A percentile compares a stretch with the other conserved stretches of the same genome.
Evolutionary conservation across 2,888 invertebrate species (phyloP).

Genomic region (Pedicia rivosa): DNA sequence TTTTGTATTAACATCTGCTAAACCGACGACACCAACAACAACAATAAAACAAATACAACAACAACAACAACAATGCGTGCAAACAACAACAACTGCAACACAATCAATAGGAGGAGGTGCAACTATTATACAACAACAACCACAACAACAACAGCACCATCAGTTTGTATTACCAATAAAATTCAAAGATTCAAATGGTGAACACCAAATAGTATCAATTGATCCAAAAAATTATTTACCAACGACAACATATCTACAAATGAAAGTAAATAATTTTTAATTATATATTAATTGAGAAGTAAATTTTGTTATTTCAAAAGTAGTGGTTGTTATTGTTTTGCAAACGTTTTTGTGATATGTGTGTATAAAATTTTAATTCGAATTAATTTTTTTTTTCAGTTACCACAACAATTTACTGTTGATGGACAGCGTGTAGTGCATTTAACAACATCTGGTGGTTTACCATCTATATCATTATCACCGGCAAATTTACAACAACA

Average conservation of each 20-base stretch:
- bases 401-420: slow-evolving; percentile 28
- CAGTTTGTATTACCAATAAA: slow-evolving; percentile 1
- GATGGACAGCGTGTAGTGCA: slow-evolving; percentile 31
- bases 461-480: slow-evolving; percentile 28
- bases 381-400: slow-evolving; percentile 11
- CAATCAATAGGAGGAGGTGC: too few species aligned
- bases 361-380: background rate
- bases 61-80: slow-evolving; percentile 15
- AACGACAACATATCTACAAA: slow-evolving; percentile 30
- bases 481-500: slow-evolving; percentile 19
- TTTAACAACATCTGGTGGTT: slow-evolving; percentile 22
- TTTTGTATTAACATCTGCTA: slow-evolving; percentile 25
- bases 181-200: slow-evolving; percentile 10
- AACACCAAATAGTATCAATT: slow-evolving; percentile 30
- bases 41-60: slow-evolving; percentile 12
- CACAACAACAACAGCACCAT: slow-evolving; percentile 14
- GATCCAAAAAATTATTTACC: slow-evolving; percentile 29
- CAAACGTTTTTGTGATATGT: too few species aligned
- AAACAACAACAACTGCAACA: too few species aligned
- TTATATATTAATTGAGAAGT: too few species aligned
- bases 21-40: slow-evolving; percentile 3
- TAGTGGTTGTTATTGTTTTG: too few species aligned
- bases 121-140: slow-evolving; percentile 10
- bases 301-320: too few species aligned
- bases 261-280: slow-evolving; percentile 21